These are phyloP conservation scores for Hemiprocne comata DNA, from an alignment of 2,113 vertebrate species.

Conservation along the genomic window DNA sequence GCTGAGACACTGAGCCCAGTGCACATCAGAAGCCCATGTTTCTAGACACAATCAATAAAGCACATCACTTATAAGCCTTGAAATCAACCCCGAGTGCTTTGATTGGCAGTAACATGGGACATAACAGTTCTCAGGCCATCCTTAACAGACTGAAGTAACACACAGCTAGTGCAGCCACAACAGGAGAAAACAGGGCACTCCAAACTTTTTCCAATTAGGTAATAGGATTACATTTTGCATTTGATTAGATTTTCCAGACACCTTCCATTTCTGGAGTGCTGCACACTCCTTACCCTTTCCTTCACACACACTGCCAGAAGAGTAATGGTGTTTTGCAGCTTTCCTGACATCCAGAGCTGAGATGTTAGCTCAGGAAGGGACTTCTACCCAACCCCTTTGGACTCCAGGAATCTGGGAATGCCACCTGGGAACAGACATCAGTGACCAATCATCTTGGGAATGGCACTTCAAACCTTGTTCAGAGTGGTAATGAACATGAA, in stretches of 20 bases:
- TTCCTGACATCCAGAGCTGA: neutral
- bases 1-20: neutral
- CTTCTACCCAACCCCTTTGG: neutral
- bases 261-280: neutral
- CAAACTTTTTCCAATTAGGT: neutral
- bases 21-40: neutral
- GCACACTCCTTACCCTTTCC: neutral
- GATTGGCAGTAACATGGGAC: neutral
- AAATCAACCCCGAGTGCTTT: neutral
- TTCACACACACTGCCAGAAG: neutral
- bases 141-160: neutral
- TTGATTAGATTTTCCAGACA: neutral
- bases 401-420: neutral
- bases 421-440: neutral
- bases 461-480: neutral
- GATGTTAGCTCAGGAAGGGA: neutral
- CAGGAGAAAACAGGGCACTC: neutral
- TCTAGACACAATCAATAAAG: neutral
- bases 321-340: neutral
- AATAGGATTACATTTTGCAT: neutral
- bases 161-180: neutral
- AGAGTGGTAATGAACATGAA: neutral
- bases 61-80: neutral
- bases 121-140: neutral
- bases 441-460: neutral